Evolutionary conservation across 35 echinoderm and acorn worm species (phyloP).

Genomic region (Diadema setosum): DNA sequence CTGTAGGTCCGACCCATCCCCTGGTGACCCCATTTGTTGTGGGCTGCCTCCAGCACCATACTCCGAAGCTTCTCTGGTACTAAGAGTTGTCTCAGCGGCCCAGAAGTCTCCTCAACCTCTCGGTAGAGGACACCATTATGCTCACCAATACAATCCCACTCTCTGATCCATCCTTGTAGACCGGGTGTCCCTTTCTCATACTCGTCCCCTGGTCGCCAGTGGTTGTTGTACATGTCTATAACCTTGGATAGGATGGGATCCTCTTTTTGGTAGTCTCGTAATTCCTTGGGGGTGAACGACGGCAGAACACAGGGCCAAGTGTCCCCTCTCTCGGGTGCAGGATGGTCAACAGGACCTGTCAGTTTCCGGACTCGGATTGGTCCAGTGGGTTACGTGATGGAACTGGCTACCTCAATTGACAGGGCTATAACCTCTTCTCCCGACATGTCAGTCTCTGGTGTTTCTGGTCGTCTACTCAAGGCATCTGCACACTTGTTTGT

Average conservation of each 20-base stretch:
- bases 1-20: background rate
- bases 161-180: background rate
- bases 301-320: background rate
- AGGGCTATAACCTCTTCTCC: background rate
- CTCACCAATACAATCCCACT: background rate
- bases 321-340: background rate
- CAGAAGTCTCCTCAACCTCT: background rate
- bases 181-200: background rate
- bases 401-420: background rate
- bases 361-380: background rate
- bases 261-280: background rate
- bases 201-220: background rate
- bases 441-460: background rate
- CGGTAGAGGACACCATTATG: background rate
- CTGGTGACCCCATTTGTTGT: background rate
- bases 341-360: background rate
- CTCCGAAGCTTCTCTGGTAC: background rate
- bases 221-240: background rate
- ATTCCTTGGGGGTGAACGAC: background rate
- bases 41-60: background rate
- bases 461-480: constrained; percentile 23
- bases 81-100: background rate
- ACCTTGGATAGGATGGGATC: background rate
- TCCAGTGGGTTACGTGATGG: background rate
- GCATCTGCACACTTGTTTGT: constrained; percentile 56